A percentile compares a stretch with the other conserved stretches of the same genome.
These are phyloP conservation scores for cattle (Bos taurus) DNA, from an alignment of 2,113 vertebrate species.

Conservation along the genomic window DNA sequence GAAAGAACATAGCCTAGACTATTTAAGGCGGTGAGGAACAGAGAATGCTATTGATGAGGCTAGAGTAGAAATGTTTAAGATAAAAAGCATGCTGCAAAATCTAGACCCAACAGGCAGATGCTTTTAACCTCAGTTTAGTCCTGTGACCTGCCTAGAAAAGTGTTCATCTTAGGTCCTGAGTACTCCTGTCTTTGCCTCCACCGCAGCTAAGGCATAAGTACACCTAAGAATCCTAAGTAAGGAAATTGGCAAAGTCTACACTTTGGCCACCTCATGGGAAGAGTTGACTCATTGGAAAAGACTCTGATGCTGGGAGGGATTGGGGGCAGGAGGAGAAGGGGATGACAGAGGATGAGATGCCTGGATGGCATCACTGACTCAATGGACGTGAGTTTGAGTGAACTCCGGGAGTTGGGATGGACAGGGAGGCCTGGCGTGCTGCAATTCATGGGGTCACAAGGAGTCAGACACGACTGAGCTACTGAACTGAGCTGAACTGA, in stretches of 20 bases:
- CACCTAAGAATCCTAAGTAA: background rate
- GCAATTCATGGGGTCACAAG: too few species aligned
- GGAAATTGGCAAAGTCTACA: background rate
- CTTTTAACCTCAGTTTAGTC: background rate
- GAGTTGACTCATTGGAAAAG: too few species aligned
- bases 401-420: too few species aligned
- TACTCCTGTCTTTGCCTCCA: background rate
- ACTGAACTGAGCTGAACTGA: too few species aligned
- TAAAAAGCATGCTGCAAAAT: background rate
- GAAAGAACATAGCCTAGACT: background rate
- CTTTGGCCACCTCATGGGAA: too few species aligned
- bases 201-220: background rate
- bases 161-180: background rate
- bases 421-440: too few species aligned
- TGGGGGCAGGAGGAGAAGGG: too few species aligned
- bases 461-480: too few species aligned
- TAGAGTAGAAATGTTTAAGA: background rate
- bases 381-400: too few species aligned
- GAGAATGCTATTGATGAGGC: background rate
- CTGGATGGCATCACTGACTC: too few species aligned
- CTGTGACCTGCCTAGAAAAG: background rate
- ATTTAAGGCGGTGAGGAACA: background rate
- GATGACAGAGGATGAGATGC: too few species aligned
- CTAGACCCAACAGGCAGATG: background rate
- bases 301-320: too few species aligned